Conservation (phyloP, 2,797 vertebrate species). For the Melanogrammus aeglefinus region DNA sequence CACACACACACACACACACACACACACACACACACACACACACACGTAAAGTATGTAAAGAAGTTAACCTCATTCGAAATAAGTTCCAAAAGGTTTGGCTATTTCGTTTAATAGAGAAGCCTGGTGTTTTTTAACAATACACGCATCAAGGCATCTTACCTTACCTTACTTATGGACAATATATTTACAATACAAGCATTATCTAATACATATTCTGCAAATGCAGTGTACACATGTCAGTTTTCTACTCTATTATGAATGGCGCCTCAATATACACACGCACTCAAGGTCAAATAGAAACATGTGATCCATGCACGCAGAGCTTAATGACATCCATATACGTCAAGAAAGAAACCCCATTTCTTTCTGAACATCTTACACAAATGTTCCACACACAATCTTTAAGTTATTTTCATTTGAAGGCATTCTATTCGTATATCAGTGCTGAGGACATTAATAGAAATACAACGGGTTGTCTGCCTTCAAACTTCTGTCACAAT, state of each 20-base stretch:
- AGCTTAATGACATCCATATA: slow-evolving; percentile 34
- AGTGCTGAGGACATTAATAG: not conserved
- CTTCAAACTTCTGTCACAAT: not conserved
- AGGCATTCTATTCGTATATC: not conserved
- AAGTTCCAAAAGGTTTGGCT: not conserved
- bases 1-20: too few relatives aligned
- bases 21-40: too few relatives aligned
- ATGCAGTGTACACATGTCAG: not conserved
- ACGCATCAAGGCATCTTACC: not conserved
- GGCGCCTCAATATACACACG: slow-evolving; percentile 23
- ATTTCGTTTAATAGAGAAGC: not conserved
- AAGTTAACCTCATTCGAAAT: not conserved
- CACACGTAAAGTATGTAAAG: not conserved
- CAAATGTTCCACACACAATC: not conserved
- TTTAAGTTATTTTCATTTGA: not conserved
- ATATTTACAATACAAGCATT: not conserved
- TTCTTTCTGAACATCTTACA: not conserved
- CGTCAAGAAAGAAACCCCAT: not conserved
- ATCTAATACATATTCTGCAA: not conserved
- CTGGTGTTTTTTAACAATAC: not conserved
- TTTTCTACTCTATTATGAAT: slow-evolving; percentile 15
- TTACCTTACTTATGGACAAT: not conserved
- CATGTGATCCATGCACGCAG: slow-evolving; percentile 14
- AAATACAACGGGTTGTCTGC: not conserved
- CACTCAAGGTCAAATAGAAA: slow-evolving; percentile 62